A percentile compares a stretch with the other conserved stretches of the same genome.
phyloP scores from a whole-genome alignment of 2,113 vertebrate species.

The Sapayoa aenigma region DNA sequence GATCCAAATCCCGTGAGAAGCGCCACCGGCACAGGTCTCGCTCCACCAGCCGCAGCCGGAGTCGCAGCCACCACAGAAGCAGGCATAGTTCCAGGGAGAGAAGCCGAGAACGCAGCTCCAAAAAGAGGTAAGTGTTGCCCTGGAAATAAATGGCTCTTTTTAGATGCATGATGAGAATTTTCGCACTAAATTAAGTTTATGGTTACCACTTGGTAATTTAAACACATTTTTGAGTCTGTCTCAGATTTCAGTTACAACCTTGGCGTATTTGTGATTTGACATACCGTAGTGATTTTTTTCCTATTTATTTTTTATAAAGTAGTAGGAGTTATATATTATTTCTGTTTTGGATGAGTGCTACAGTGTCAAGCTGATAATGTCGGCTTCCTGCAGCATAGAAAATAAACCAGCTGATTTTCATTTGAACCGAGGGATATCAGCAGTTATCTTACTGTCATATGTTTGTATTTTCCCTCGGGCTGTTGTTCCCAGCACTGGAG shows the following conservation, averaged over 20 bases:
- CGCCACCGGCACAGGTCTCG: slow-evolving; percentile 77
- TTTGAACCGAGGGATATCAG: not conserved
- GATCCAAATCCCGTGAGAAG: slow-evolving; percentile 81
- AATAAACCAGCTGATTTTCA: not conserved
- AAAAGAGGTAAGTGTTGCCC: slow-evolving; percentile 70
- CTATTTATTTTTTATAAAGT: not conserved
- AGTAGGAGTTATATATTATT: not conserved
- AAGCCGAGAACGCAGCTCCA: slow-evolving; percentile 78
- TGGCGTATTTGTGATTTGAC: not conserved
- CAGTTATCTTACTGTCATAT: not conserved
- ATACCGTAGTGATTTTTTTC: not conserved
- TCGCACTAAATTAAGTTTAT: not conserved
- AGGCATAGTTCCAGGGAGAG: slow-evolving; percentile 81
- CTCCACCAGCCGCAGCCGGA: slow-evolving; percentile 78
- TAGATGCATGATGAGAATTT: not conserved
- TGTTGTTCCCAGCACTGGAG: not conserved
- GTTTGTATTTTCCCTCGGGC: not conserved
- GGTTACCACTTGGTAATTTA: not conserved
- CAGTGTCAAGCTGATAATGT: not conserved
- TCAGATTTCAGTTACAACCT: not conserved
- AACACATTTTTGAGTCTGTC: not conserved
- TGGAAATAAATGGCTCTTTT: not conserved
- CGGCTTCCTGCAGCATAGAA: not conserved
- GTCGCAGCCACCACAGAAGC: slow-evolving; percentile 80
- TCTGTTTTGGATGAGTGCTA: not conserved